Base-by-base conservation (phyloP, 2,888 invertebrate genomes). In the Amiota minor region DNA sequence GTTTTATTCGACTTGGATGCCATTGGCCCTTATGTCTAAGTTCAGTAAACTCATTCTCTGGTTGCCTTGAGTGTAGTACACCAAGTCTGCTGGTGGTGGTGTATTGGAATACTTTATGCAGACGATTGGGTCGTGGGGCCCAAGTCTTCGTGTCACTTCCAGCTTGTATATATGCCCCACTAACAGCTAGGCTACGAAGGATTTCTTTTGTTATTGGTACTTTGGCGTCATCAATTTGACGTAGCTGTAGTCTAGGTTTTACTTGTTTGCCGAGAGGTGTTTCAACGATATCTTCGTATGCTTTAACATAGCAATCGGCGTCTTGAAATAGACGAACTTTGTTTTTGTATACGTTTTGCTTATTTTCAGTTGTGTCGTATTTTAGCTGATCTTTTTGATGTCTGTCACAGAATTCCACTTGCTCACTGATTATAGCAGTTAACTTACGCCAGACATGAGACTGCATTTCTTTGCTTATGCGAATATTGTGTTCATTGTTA, bases 1-100 rank as follows among this genome's bases (percentile, higher is more conserved):
- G 70, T 74, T 77, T 79, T 77, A 88, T 88, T 79, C 84, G 86
- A 0, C 78, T 67, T 72, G 86, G 85, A 72, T 81, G 81, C 88
- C 88, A 88, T 14, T 80, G 75, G 74, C 88, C 88, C 69, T 84
- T 84, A 4, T 74, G 75, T 3, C 87, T 74, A 2, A 75, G 47
- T n/a, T 79, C 72, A 0, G 84, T 82, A 67, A 87, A 88, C 74
- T 88, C 87, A 69, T 83, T 87, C 10, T 47, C 73, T 9, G 77
- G 72, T 45, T 81, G 85, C 14, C 80, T 77, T 0, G 77, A 77
- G 69, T 77, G 72, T 1, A 83, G 72, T 6, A 74, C 73, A 8
- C 74, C 74, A 46, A 77, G 79, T 35, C 6, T 35, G 8, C 74
- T 72, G 20, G 72, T 76, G 20, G 77, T 64, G 74, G 75, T 81